Evolutionary conservation across 2,797 vertebrate genomes (phyloP).

Genomic region (Graptemys geographica): DNA sequence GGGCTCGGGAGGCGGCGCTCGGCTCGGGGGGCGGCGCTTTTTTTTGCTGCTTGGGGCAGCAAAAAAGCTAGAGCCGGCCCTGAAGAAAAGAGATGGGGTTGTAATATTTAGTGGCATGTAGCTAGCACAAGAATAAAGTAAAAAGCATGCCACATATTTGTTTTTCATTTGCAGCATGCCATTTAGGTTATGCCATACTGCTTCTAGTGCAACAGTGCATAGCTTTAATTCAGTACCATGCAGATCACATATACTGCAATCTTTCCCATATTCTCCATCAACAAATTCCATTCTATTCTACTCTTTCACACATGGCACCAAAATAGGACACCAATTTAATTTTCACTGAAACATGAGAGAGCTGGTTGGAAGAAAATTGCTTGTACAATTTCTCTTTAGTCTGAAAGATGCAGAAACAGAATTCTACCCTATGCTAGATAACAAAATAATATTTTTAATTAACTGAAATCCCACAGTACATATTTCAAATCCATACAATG

Average conservation of each 20-base stretch:
- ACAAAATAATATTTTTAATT: neutral
- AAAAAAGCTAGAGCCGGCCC: too few species aligned
- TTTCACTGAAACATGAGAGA: neutral
- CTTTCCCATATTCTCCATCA: neutral
- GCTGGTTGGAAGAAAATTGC: neutral
- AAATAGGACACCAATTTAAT: neutral
- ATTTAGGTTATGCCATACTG: neutral
- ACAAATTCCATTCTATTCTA: neutral
- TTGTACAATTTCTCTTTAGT: neutral
- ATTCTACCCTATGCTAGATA: slow-evolving; percentile 2
- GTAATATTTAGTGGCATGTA: neutral
- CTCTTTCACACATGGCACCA: neutral
- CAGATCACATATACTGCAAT: neutral
- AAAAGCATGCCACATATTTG: neutral
- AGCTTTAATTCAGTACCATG: neutral
- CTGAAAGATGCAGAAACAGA: neutral
- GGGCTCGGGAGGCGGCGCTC: too few species aligned
- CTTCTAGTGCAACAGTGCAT: neutral
- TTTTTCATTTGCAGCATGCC: neutral
- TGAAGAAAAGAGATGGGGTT: slow-evolving; percentile 23
- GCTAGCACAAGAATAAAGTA: neutral
- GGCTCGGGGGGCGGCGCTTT: too few species aligned
- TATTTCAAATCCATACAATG: neutral
- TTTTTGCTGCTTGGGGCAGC: too few species aligned
- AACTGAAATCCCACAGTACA: neutral